Base-by-base conservation (phyloP, 2,113 vertebrate species). In the Chrysemys picta region DNA sequence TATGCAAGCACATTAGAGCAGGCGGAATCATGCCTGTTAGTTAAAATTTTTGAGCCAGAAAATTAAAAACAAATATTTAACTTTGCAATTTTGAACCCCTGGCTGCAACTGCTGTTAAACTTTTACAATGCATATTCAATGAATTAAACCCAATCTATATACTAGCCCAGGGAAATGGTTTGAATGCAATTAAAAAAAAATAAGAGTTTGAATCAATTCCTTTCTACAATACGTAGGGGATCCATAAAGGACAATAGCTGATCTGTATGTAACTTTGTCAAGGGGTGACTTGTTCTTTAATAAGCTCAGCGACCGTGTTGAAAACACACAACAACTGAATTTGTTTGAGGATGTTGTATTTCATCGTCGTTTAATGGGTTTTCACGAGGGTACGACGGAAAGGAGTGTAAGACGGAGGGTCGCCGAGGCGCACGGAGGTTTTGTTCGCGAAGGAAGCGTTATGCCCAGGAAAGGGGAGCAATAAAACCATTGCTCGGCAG, bases 31-130 rank as follows among this genome's bases (percentile, higher is more conserved):
- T 84, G 95, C 96, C 96, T 95, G 93, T 35, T 95, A 95, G 97
- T 97, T 97, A 96, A 97, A 97, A 90, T 97, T 98, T 98, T 97
- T 96, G 97, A 98, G 97, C 96, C 98, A 98, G 98, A 97, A 98
- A 98, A 98, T 98, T 98, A 98, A 98, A 98, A 98, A 97, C 98
- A 98, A 98, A 98, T 98, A 98, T 98, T 98, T 97, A 98, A 98
- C 96, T 97, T 95, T 85, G 94, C 97, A 94, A 91, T 97, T 98
- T 98, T 91, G 97, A 96, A 93, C 72, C 92, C 82, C 12, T 14
- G 95, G 92, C 94, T 89, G 97, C 93, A 7, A 42, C 86, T 92
- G 90, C 89, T n/a, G 92, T 45, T 78, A 84, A 97, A 98, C 97
- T 97, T 98, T 92, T 29, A 45, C 79, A 91, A 95, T 95, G 96